Conservation (phyloP, 2,113 vertebrate species). For the Hiodon tergisus region DNA sequence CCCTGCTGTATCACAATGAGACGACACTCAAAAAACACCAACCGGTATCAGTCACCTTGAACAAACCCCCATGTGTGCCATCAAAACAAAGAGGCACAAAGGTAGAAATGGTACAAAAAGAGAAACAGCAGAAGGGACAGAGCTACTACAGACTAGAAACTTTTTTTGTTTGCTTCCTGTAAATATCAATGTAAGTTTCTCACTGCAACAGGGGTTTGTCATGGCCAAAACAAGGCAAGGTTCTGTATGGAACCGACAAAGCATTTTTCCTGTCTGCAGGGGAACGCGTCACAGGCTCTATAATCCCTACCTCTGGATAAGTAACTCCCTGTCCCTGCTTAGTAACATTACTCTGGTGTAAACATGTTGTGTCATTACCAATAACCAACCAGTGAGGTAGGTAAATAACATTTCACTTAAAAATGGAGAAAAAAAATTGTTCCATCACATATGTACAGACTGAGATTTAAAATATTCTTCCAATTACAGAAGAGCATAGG, state of each 20-base stretch:
- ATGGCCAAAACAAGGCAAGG: too few relatives aligned
- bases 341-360: not conserved
- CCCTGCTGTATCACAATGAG: too few relatives aligned
- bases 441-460: too few relatives aligned
- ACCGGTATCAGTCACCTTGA: too few relatives aligned
- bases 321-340: not conserved
- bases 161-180: not conserved
- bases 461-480: too few relatives aligned
- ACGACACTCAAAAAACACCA: too few relatives aligned
- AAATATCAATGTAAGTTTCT: not conserved
- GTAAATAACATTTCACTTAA: too few relatives aligned
- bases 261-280: not conserved
- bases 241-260: too few relatives aligned
- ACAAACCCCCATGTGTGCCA: not conserved
- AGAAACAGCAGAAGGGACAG: not conserved
- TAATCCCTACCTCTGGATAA: not conserved
- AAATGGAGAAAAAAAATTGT: too few relatives aligned
- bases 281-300: too few relatives aligned
- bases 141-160: not conserved
- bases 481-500: too few relatives aligned
- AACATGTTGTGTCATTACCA: not conserved
- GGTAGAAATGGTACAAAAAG: too few relatives aligned
- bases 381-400: slow-evolving; percentile 1
- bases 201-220: not conserved
- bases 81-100: not conserved